Conservation (phyloP, 2,888 invertebrate genomes). For the Drosophila mimica region DNA sequence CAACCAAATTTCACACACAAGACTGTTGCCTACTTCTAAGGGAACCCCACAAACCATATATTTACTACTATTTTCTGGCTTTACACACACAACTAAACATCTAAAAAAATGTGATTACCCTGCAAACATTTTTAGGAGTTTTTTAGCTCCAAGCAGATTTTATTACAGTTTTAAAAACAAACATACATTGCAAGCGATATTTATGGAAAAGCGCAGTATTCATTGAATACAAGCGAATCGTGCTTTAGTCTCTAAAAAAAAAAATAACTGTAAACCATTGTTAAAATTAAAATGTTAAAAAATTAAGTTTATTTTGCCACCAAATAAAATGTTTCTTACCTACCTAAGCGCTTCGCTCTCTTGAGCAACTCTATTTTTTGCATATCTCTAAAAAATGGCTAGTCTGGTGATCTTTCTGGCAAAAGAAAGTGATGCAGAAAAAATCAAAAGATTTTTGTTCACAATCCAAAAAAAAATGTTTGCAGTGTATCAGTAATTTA, state of each 20-base stretch:
- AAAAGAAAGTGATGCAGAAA: background rate
- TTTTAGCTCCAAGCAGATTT: background rate
- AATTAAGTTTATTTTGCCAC: background rate
- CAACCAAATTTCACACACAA: slow-evolving; percentile 22
- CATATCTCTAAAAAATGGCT: too few species aligned
- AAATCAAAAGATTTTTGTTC: background rate
- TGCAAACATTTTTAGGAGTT: slow-evolving; percentile 12
- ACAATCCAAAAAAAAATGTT: background rate
- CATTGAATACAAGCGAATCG: background rate
- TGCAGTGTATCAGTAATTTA: background rate
- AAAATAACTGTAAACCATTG: background rate
- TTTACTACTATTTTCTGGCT: slow-evolving; percentile 25
- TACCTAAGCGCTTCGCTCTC: background rate
- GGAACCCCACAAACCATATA: slow-evolving; percentile 10
- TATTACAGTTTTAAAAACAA: background rate
- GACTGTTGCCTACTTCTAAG: slow-evolving; percentile 56
- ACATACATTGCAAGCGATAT: background rate
- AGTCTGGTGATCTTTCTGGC: background rate
- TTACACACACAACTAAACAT: slow-evolving; percentile 5
- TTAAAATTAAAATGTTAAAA: background rate
- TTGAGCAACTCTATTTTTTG: background rate
- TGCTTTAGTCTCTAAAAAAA: background rate
- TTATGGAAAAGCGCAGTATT: background rate
- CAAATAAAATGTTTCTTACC: background rate
- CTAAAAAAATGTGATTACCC: background rate